Evolutionary conservation across 35 echinoderm and acorn worm genomes (phyloP).

Genomic region (Ophioderma brevispina): DNA sequence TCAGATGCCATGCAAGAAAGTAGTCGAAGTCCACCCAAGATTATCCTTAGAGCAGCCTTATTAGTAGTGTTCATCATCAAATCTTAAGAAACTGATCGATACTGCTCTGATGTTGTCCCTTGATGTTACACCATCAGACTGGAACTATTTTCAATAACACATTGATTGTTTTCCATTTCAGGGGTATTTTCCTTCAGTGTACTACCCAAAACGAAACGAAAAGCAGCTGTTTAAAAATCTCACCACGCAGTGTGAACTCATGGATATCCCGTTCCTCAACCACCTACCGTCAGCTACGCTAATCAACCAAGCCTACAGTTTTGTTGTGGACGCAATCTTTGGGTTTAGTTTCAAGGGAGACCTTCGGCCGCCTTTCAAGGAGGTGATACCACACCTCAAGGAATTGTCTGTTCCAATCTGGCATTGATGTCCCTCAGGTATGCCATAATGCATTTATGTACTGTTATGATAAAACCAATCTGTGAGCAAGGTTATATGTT

Average conservation of each 20-base stretch:
- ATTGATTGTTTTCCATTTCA: slow-evolving; percentile 54
- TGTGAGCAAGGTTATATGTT: too few species aligned
- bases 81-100: too few species aligned
- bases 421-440: slow-evolving; percentile 99
- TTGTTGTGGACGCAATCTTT: slow-evolving; percentile 91
- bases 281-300: slow-evolving; percentile 63
- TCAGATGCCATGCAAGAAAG: too few species aligned
- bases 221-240: slow-evolving; percentile 83
- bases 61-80: too few species aligned
- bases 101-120: too few species aligned
- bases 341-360: slow-evolving; percentile 96
- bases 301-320: slow-evolving; percentile 66
- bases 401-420: slow-evolving; percentile 73
- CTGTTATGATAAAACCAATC: too few species aligned
- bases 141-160: too few species aligned
- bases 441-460: too few species aligned
- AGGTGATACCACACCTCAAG: slow-evolving; percentile 71
- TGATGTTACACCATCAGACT: too few species aligned
- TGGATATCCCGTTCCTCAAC: slow-evolving; percentile 96
- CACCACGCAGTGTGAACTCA: slow-evolving; percentile 68
- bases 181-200: slow-evolving; percentile 96
- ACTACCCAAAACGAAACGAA: slow-evolving; percentile 85
- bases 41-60: too few species aligned
- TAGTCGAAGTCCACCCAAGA: too few species aligned
- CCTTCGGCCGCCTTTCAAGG: slow-evolving; percentile 83